Base-by-base conservation (phyloP, 2,888 invertebrate genomes). In the Phorcus lineatus region DNA sequence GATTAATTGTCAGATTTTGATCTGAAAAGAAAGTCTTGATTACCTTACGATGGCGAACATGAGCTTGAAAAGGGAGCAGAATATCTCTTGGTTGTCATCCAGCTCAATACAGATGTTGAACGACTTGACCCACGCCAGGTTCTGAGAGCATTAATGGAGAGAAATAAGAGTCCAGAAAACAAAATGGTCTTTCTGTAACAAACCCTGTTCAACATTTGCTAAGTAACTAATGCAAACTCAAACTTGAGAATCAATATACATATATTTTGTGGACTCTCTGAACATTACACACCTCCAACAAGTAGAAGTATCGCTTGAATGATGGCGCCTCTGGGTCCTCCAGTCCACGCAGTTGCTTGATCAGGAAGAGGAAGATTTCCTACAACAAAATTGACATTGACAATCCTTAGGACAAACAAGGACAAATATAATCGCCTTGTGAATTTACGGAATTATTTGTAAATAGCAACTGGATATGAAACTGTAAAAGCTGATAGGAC, bases 91-190 rank as follows among this genome's bases (percentile, higher is more conserved):
- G 90, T 97, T 98, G 94, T 99, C 98, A 93, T 99, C 99, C 81
- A 99, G 94, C 93, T 99, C 99, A 92, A 99, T 97, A 93, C 98
- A 99, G 96, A 99, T 99, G 94, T 99, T 99, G 94, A 99, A 99
- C 0, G 98, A 98, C 94, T 99, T 99, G 54, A 99, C 98, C 93
- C 98, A 98, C 0, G 98, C 98, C 89, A 99, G 94, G 94, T 99
- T 99, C 94, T 94, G 88, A 70, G 89, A 88, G n/a, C n/a, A n/a
- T n/a, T n/a, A n/a, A n/a, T n/a, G n/a, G n/a, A n/a, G n/a, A n/a
- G n/a, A n/a, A n/a, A n/a, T n/a, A n/a, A n/a, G n/a, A n/a, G n/a
- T n/a, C n/a, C n/a, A n/a, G n/a, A n/a, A n/a, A n/a, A n/a, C n/a
- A n/a, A n/a, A n/a, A n/a, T n/a, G n/a, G 36, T 36, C 36, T 36